Conservation (phyloP, 1,140 invertebrate genomes). For the Calycopis cecrops region DNA sequence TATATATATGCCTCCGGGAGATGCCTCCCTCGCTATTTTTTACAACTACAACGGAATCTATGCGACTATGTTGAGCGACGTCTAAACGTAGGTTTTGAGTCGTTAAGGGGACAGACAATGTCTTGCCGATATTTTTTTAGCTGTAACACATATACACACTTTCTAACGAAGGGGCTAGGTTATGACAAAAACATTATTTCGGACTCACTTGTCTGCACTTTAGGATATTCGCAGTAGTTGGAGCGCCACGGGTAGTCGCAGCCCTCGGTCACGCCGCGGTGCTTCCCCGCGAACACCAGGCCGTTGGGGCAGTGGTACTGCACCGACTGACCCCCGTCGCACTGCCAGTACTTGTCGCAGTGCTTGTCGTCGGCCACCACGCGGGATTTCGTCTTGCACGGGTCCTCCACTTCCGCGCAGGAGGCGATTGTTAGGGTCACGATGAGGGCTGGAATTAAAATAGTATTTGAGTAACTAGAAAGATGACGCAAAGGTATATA, state of each 20-base stretch:
- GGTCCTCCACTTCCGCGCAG: constrained; percentile 77
- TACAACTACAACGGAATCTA: no score
- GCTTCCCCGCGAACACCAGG: constrained; percentile 90
- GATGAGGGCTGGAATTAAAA: constrained; percentile 40
- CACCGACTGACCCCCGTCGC: constrained; percentile 83
- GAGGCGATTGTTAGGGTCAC: constrained; percentile 34
- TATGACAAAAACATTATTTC: neutral
- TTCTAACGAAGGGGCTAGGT: no score
- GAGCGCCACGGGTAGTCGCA: constrained; percentile 93
- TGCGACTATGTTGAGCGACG: no score
- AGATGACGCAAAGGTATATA: no score
- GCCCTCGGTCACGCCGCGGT: constrained; percentile 89
- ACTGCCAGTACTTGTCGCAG: constrained; percentile 93
- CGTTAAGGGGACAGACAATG: no score
- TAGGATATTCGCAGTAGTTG: constrained; percentile 85
- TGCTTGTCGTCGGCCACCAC: constrained; percentile 86
- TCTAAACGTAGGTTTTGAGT: no score
- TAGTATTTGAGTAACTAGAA: constrained; percentile 3
- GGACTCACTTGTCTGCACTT: constrained; percentile 68
- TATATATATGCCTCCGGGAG: no score
- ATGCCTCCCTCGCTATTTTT: no score
- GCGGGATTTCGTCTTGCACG: constrained; percentile 84
- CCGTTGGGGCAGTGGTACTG: constrained; percentile 94
- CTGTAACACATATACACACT: no score
- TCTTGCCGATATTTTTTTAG: no score